Evolutionary conservation across 2,113 vertebrate species (phyloP).

Genomic region (Tenrec ecaudatus): DNA sequence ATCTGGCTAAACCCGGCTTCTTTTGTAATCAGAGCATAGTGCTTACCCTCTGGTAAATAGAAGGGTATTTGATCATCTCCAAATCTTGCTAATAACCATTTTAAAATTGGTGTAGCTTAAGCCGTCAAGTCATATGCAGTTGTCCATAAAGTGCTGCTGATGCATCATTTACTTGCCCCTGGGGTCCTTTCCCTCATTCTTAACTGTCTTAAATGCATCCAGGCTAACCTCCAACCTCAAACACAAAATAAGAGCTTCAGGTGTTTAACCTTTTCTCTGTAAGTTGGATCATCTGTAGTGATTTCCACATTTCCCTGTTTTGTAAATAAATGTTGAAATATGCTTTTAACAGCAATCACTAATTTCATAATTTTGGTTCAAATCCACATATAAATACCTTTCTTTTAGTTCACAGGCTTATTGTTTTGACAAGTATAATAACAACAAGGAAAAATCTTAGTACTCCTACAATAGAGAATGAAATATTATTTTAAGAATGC

Average conservation of each 20-base stretch:
- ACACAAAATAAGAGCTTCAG: not conserved
- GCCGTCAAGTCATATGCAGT: too few species aligned
- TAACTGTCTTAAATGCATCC: not conserved
- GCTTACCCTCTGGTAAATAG: not conserved
- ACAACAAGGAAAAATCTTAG: conserved; percentile 20
- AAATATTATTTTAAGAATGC: not conserved
- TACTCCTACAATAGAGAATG: not conserved
- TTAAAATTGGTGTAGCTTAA: not conserved
- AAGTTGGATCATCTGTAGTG: not conserved
- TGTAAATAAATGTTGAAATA: not conserved
- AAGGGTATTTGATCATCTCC: not conserved
- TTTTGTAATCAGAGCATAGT: not conserved
- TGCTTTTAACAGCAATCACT: not conserved
- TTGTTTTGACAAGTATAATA: conserved; percentile 14
- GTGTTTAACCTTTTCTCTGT: not conserved
- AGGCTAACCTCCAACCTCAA: not conserved
- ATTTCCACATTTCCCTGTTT: not conserved
- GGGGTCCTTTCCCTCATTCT: not conserved
- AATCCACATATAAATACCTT: not conserved
- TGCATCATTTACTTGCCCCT: not conserved
- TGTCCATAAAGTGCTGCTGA: not conserved
- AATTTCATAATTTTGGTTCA: conserved; percentile 25
- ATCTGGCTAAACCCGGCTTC: not conserved
- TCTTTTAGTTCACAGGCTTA: conserved; percentile 22
- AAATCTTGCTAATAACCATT: too few species aligned